A percentile compares a stretch with the other conserved stretches of the same genome.
Evolutionary conservation across 2,888 invertebrate genomes (phyloP).

Genomic region (Mycogona germanica): DNA sequence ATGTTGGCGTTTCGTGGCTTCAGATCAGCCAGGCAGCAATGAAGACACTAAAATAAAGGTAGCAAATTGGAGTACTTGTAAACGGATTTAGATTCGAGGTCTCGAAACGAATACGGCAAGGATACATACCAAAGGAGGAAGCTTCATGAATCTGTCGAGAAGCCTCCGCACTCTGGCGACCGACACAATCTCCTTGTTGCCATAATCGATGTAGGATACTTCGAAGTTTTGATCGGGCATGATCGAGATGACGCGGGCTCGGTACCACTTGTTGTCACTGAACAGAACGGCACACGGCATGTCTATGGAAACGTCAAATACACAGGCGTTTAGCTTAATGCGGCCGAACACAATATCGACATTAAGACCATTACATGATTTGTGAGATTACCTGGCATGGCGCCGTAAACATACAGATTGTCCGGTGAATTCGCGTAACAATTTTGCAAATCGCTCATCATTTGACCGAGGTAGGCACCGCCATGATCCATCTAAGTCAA

Average conservation of each 20-base stretch:
- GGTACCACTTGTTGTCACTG: constrained; percentile 54
- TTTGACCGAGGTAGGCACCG: neutral
- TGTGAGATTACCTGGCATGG: too few species aligned
- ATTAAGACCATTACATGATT: too few species aligned
- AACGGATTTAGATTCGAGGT: neutral
- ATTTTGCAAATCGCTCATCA: neutral
- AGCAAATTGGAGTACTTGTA: neutral
- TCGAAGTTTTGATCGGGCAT: constrained; percentile 40
- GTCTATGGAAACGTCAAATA: constrained; percentile 36
- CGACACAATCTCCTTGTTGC: constrained; percentile 40
- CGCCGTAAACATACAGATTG: too few species aligned
- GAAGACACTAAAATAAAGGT: neutral
- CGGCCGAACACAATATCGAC: too few species aligned
- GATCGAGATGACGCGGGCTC: constrained; percentile 45
- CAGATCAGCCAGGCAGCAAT: neutral
- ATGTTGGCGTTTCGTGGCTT: neutral
- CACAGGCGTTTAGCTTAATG: too few species aligned
- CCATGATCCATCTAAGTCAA: too few species aligned
- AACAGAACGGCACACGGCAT: constrained; percentile 51
- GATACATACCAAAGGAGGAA: constrained; percentile 40
- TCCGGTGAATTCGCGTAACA: too few species aligned
- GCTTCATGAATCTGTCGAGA: constrained; percentile 37
- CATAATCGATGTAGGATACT: constrained; percentile 51
- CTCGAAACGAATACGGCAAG: neutral
- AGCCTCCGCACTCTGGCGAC: constrained; percentile 43